Evolutionary conservation across 2,113 vertebrate species (phyloP).

Genomic region (Notarius quadriscutis): DNA sequence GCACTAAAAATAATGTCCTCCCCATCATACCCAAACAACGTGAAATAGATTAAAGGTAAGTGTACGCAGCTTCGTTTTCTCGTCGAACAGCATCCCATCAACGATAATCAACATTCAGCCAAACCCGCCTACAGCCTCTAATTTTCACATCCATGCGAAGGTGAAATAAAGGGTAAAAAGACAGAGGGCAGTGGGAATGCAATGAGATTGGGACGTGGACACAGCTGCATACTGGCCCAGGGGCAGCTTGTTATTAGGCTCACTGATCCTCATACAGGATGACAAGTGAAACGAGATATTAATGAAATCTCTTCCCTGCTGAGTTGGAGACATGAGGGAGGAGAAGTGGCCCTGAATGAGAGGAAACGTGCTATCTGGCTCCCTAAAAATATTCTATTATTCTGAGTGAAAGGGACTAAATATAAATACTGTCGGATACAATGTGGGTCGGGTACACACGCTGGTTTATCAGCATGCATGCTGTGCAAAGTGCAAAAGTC

Average conservation of each 20-base stretch:
- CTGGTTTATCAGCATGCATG: background rate
- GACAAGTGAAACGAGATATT: constrained; percentile 55
- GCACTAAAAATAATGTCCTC: background rate
- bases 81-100: background rate
- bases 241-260: constrained; percentile 50
- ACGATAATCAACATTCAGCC: background rate
- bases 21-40: background rate
- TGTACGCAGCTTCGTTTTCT: background rate
- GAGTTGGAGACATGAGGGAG: constrained; percentile 17
- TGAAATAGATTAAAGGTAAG: background rate
- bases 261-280: constrained; percentile 53
- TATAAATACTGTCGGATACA: background rate
- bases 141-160: background rate
- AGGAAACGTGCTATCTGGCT: constrained; percentile 27
- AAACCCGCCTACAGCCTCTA: background rate
- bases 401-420: background rate
- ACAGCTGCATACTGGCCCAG: constrained; percentile 33
- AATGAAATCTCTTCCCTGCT: constrained; percentile 45
- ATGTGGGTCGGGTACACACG: background rate
- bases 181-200: constrained; percentile 20
- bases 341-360: constrained; percentile 18
- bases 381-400: constrained; percentile 36
- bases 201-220: constrained; percentile 39
- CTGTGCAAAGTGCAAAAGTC: background rate
- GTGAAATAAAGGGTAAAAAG: constrained; percentile 17